A percentile compares a stretch with the other conserved stretches of the same genome.
These are phyloP conservation scores for Agapetus fuscipes DNA, from an alignment of 2,888 invertebrate species.

Conservation along the genomic window DNA sequence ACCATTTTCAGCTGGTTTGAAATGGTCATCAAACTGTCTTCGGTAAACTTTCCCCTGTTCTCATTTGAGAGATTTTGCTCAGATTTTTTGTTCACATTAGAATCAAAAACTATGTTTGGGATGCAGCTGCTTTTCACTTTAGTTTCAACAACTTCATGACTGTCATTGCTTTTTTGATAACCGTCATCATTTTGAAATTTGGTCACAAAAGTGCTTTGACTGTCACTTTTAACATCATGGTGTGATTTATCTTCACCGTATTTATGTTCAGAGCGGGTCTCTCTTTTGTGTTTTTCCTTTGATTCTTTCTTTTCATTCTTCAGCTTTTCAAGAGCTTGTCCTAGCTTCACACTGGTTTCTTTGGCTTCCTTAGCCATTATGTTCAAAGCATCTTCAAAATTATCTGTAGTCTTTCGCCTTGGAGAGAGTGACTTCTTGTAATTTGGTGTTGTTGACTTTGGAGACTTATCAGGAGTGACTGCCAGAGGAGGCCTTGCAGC, in stretches of 20 bases:
- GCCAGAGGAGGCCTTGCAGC: conserved; percentile 6
- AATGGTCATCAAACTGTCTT: conserved; percentile 42
- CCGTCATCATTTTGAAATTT: too few species aligned
- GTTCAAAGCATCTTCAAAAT: conserved; percentile 61
- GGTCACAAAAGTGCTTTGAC: too few species aligned
- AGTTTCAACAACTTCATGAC: too few species aligned
- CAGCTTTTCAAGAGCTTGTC: conserved; percentile 54
- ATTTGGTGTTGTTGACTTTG: conserved; percentile 2
- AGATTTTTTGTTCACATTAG: too few species aligned
- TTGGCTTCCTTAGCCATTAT: conserved; percentile 67
- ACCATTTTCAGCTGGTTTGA: conserved; percentile 42
- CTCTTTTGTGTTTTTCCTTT: conserved; percentile 22
- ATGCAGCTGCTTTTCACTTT: too few species aligned
- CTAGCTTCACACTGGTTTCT: conserved; percentile 61
- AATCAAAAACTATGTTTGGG: too few species aligned
- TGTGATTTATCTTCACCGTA: conserved; percentile 28
- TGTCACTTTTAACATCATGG: too few species aligned
- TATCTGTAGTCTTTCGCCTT: conserved; percentile 36
- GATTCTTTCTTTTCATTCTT: conserved; percentile 29
- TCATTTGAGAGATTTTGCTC: too few species aligned
- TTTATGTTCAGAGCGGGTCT: conserved; percentile 1
- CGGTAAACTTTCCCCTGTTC: too few species aligned
- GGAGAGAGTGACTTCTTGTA: conserved; percentile 7
- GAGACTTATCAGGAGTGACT: conserved; percentile 6
- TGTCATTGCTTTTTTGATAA: too few species aligned